Percentiles rank a stretch among this genome's conserved stretches.
These are phyloP conservation scores for Condylura cristata DNA, from an alignment of 2,113 vertebrate genomes.

Conservation along the genomic window DNA sequence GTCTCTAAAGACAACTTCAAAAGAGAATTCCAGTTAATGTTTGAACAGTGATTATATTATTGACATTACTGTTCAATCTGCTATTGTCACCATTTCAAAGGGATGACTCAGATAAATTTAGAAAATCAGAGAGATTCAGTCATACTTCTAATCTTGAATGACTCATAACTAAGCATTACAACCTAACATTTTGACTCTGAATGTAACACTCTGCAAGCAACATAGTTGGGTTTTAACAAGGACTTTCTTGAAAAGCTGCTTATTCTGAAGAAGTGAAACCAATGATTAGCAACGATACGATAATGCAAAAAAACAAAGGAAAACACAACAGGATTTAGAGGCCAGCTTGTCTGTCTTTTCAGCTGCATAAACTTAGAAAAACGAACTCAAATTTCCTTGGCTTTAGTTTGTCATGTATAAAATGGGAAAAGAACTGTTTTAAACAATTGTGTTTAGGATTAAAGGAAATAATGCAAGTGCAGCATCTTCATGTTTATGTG, in stretches of 20 bases:
- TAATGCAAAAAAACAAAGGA: not conserved
- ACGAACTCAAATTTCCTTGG: not conserved
- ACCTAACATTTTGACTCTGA: not conserved
- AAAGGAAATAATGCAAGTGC: not conserved
- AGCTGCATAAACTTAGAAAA: not conserved
- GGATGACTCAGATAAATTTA: not conserved
- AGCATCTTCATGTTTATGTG: not conserved
- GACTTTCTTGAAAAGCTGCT: not conserved
- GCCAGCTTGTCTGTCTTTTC: not conserved
- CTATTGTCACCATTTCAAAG: not conserved
- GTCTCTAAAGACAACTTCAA: not conserved
- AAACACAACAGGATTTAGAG: not conserved
- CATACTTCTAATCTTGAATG: not conserved
- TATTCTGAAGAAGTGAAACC: not conserved
- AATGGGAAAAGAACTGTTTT: not conserved
- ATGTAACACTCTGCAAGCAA: conserved; percentile 14
- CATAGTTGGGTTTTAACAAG: not conserved
- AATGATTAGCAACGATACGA: not conserved
- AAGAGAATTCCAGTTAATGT: not conserved
- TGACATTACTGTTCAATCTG: not conserved
- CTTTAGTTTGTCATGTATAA: not conserved
- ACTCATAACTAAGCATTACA: not conserved
- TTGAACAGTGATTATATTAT: not conserved
- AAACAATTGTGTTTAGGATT: not conserved
- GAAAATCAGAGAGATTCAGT: not conserved